A percentile compares a stretch with the other conserved stretches of the same genome.
phyloP scores from a whole-genome alignment of 2,797 vertebrate species.

The Myotis findleyi region DNA sequence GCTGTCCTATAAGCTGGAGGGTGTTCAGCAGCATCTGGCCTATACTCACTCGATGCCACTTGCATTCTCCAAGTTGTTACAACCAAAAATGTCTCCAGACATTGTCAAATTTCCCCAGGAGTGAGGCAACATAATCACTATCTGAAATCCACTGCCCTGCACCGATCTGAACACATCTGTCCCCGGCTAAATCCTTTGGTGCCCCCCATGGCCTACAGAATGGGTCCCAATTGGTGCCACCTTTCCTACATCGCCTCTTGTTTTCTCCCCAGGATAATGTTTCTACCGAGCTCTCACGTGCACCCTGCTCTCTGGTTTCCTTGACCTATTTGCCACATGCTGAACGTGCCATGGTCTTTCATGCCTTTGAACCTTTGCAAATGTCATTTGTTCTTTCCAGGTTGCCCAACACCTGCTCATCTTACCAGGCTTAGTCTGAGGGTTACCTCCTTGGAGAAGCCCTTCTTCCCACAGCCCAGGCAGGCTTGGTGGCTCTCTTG shows the following conservation, averaged over 20 bases:
- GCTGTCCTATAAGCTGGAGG: background rate
- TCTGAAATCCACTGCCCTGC: background rate
- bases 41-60: background rate
- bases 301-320: background rate
- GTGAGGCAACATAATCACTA: background rate
- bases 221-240: background rate
- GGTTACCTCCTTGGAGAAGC: background rate
- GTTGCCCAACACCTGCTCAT: background rate
- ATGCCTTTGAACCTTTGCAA: background rate
- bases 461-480: background rate
- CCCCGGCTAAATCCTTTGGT: background rate
- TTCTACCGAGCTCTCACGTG: background rate
- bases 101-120: background rate
- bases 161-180: background rate
- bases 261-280: background rate
- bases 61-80: background rate
- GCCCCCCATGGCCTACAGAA: fast-evolving
- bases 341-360: background rate
- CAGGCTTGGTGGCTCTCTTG: background rate
- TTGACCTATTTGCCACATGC: background rate
- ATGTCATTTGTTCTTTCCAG: background rate
- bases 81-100: background rate
- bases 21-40: background rate
- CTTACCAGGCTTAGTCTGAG: background rate
- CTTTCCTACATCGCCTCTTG: fast-evolving